A percentile compares a stretch with the other conserved stretches of the same genome.
Conservation (phyloP, 2,113 vertebrate species). For the Sinocyclocheilus anshuiensis region DNA sequence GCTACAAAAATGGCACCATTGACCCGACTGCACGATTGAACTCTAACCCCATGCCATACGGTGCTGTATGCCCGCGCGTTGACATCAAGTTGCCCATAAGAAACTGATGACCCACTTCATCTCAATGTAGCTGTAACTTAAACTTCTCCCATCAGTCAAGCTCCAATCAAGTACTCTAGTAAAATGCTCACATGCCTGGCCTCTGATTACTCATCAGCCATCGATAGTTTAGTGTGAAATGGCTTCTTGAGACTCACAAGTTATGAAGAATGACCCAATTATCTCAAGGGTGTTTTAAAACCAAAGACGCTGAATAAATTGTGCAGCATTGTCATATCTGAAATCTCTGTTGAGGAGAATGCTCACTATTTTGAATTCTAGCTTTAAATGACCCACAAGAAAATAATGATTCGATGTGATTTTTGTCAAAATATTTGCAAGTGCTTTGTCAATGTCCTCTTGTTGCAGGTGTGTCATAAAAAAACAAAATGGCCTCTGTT, state of each 20-base stretch:
- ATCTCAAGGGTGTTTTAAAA: slow-evolving; percentile 51
- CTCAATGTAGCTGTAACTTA: slow-evolving; percentile 46
- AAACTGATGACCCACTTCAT: slow-evolving; percentile 50
- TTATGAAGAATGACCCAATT: slow-evolving; percentile 51
- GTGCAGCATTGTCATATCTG: neutral
- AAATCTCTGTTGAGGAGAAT: neutral
- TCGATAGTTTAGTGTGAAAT: slow-evolving; percentile 50
- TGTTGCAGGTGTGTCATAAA: neutral
- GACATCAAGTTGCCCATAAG: slow-evolving; percentile 47
- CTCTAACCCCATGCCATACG: slow-evolving; percentile 41
- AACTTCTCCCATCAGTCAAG: slow-evolving; percentile 54
- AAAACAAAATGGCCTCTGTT: slow-evolving; percentile 3
- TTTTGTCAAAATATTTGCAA: neutral
- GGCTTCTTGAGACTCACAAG: slow-evolving; percentile 47
- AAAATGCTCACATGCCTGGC: slow-evolving; percentile 40
- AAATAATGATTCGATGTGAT: neutral
- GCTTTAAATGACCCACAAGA: neutral
- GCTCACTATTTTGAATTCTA: neutral
- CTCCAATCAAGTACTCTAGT: slow-evolving; percentile 42
- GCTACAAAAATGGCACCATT: slow-evolving; percentile 15
- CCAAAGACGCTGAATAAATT: slow-evolving; percentile 50
- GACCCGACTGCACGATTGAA: slow-evolving; percentile 33
- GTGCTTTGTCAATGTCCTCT: neutral
- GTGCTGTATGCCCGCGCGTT: slow-evolving; percentile 20
- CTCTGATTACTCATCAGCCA: slow-evolving; percentile 55